phyloP scores from a whole-genome alignment of 2,113 vertebrate species.

The Hiodon alosoides region DNA sequence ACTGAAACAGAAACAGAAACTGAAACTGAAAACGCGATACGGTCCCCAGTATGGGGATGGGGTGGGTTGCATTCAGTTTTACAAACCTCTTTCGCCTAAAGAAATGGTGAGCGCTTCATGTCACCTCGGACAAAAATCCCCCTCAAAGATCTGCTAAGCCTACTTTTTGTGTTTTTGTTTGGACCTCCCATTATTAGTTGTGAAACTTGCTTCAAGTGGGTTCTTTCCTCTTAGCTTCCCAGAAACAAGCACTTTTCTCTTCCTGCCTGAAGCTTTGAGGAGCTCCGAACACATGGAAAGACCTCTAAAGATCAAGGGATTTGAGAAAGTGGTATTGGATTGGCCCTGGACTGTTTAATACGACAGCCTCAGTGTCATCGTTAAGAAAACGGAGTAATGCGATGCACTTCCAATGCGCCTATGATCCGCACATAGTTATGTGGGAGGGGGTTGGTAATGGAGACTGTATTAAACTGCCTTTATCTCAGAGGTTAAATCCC shows the following conservation, averaged over 20 bases:
- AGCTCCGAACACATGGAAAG: neutral
- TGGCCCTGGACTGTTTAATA: constrained; percentile 19
- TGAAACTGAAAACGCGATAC: constrained; percentile 43
- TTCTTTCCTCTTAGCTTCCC: no score
- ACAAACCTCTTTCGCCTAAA: neutral
- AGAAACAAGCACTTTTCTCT: no score
- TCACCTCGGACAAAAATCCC: neutral
- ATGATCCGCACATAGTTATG: neutral
- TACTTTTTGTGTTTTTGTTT: no score
- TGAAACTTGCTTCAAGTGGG: no score
- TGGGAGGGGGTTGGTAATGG: neutral
- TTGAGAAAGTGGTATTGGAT: constrained; percentile 32
- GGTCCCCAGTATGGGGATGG: constrained; percentile 42
- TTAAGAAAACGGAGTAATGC: neutral
- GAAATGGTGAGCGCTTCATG: no score
- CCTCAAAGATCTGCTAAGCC: no score
- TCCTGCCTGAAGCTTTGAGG: no score
- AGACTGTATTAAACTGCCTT: neutral
- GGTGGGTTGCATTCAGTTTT: neutral
- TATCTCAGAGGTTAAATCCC: neutral
- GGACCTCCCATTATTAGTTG: no score
- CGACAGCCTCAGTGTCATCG: constrained; percentile 22
- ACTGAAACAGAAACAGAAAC: constrained; percentile 38
- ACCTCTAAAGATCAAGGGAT: constrained; percentile 28
- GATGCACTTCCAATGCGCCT: neutral